Evolutionary conservation across 2,888 invertebrate genomes (phyloP), one percentile per base, ranked within the genome.

Genomic region (Patella caerulea): DNA sequence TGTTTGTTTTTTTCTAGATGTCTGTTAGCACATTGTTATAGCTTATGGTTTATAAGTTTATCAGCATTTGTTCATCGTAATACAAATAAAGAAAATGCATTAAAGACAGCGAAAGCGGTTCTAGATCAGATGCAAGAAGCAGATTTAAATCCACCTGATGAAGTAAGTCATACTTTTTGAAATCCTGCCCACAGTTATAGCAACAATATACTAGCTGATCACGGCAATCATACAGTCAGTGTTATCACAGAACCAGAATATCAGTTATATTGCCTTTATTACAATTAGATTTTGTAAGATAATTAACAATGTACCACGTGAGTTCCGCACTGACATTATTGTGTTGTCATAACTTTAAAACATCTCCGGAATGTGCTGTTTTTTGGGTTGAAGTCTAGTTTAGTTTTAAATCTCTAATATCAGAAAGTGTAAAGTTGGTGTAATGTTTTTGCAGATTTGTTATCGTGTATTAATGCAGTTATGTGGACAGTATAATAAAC

Each of bases 381-480:
- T 34, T 34, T 34, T 34, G 2, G 34, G 34, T 45, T 45, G 34
- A 45, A 45, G 7, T 45, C 29, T n/a, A 70, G 12, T 34, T 45
- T 3, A 72, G 17, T 72, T 34, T n/a, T 29, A 17, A 72, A 24
- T 34, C 12, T 24, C 24, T 45, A 45, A 45, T 45, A 9, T 45
- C 45, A 45, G 0, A 45, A 45, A 45, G 9, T 45, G 45, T 45
- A 45, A 45, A 9, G 1, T 45, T 45, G 45, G 45, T 52, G n/a
- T 70, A 24, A 24, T 71, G 54, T 74, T 4, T 4, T 82, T 83
- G 5, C 84, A 92, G 95, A 96, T 99, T 74, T 99, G 99, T 92
- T 99, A 98, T 92, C 94, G 99, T 80, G 96, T 98, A 75, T 96
- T 99, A 95, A 98, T 99, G 97, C 98, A 99, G 92, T 93, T 99